Conservation (phyloP, 2,888 invertebrate species). For the Hermodice carunculata region DNA sequence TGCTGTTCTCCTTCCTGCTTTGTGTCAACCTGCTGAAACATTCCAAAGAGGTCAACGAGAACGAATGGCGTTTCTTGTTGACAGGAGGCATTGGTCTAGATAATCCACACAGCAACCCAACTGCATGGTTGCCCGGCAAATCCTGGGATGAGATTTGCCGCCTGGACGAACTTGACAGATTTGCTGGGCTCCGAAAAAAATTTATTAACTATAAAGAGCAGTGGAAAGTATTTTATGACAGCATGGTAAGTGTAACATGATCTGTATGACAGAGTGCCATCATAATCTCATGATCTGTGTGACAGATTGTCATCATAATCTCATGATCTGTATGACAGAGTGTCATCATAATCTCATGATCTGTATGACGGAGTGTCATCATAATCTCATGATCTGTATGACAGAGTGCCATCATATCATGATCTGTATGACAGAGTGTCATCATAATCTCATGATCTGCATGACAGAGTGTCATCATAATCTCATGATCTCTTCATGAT, state of each 20-base stretch:
- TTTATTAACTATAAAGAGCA: conserved; percentile 64
- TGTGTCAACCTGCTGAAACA: conserved; percentile 70
- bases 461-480: no score
- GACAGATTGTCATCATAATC: background rate
- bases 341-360: no score
- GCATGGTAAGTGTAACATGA: conserved; percentile 74
- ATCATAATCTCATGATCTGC: no score
- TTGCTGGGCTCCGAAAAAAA: conserved; percentile 65
- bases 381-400: no score
- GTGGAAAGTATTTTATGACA: conserved; percentile 80
- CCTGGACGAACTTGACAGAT: conserved; percentile 63
- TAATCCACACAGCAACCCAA: conserved; percentile 82
- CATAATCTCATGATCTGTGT: background rate
- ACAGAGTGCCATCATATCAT: no score
- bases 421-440: no score
- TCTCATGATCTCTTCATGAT: no score
- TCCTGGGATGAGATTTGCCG: conserved; percentile 75
- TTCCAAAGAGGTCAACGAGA: conserved; percentile 70
- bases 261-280: background rate
- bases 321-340: no score
- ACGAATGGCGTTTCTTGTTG: conserved; percentile 88
- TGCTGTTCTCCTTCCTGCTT: conserved; percentile 71
- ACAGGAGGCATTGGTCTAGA: conserved; percentile 88
- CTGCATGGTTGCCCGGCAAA: conserved; percentile 83
- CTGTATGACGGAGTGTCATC: no score